Evolutionary conservation across 2,888 invertebrate species (phyloP), one percentile per base, ranked within the genome.

Genomic region (Oscheius sp.): DNA sequence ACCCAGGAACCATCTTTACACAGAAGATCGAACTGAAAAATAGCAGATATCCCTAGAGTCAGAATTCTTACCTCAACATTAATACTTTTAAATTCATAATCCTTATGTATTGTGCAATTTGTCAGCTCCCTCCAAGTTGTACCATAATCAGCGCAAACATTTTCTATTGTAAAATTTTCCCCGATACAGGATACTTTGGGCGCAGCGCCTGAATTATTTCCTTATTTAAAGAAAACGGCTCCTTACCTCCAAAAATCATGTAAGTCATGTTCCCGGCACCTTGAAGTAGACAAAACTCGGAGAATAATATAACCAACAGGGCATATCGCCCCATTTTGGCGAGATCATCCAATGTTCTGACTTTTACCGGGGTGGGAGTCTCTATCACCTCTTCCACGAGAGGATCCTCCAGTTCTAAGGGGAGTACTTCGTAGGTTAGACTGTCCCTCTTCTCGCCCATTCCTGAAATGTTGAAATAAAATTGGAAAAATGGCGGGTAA

Each of bases 1-100:
- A 87, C 85, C 70, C 72, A 69, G 9, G 76, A 74, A 0, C 79
- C 78, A 16, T 78, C 75, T 18, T 73, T 71, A 63, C 86, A 87
- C 46, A 81, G 73, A 63, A 82, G 78, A n/a, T 72, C 74, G 49
- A 78, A 85, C 77, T 84, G 64, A 58, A 78, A 70, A 63, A 27
- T 5, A 21, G 27, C 16, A 6, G 27, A 18, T 35, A 12, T 52
- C 2, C 7, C 18, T n/a, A n/a, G n/a, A n/a, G n/a, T 2, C 7
- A 41, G 13, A 49, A 7, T 16, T 21, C 75, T 66, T 49, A 82
- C 82, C 55, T 76, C 79, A 12, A 83, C 76, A 72, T 83, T 81
- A 2, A 83, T 72, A 1, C 81, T 81, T 29, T 64, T 61, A 58
- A 83, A 83, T 35, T 83, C 83, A 43, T 80, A 80, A 7, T 72